Evolutionary conservation across 2,888 invertebrate species (phyloP), one percentile per base, ranked within the genome.

Genomic region (Molorchus minor): DNA sequence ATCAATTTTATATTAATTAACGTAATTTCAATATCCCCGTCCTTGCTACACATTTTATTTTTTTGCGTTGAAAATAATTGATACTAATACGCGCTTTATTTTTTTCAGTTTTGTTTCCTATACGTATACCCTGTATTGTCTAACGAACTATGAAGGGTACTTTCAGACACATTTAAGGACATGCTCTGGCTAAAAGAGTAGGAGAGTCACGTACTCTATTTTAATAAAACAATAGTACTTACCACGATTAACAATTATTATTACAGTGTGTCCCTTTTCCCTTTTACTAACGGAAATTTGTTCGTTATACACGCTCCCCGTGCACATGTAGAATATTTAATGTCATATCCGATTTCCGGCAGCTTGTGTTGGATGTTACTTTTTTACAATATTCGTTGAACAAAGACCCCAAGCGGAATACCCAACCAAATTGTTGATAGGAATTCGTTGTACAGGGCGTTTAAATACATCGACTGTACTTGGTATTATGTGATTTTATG

Each of bases 41-140:
- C 52, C 52, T 52, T 52, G 52, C 41, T 52, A 41, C 41, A 30
- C n/a, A 51, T 25, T 17, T 49, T 52, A 52, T 41, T 52, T 52
- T 52, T 45, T 52, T 41, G 0, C 2, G 5, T 2, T 33, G n/a
- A 33, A 52, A 52, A 41, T 41, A 25, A 38, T 21, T 36, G 41
- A 17, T 41, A 45, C 29, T 21, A 40, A 7, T 52, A 21, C 40
- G 41, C 52, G 30, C 30, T 41, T 52, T 41, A 52, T 15, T 41
- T 52, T 19, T 41, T 13, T 13, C 41, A n/a, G 13, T 52, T 52
- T 41, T 21, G 8, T 40, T 30, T 52, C 52, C 40, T 52, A 41
- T 17, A 7, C 36, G 15, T 3, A 15, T 52, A 30, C 13, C 16
- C 17, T 30, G 29, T 29, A 40, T 52, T 41, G 19, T 12, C 30